These are phyloP conservation scores for Ischnura elegans DNA, from an alignment of 2,888 invertebrate genomes.

Conservation along the genomic window DNA sequence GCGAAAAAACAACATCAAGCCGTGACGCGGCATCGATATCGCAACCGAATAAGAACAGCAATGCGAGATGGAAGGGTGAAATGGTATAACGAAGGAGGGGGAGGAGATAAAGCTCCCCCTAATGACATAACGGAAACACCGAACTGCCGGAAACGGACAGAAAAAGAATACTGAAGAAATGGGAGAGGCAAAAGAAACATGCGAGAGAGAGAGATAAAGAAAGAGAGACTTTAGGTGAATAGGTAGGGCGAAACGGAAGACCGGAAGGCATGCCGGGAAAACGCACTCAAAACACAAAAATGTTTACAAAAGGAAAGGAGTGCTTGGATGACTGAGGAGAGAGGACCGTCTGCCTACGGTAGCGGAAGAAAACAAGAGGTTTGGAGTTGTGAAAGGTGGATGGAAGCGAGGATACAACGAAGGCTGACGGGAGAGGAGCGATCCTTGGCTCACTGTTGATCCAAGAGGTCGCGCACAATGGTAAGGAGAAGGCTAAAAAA, in stretches of 20 bases:
- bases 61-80: background rate
- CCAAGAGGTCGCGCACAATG: too few relatives aligned
- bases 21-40: background rate
- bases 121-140: background rate
- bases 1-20: background rate
- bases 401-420: background rate
- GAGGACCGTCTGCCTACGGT: background rate
- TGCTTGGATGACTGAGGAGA: background rate
- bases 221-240: background rate
- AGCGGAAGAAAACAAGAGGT: background rate
- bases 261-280: background rate
- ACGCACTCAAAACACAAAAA: background rate
- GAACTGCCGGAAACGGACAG: background rate
- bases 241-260: background rate
- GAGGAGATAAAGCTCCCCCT: background rate
- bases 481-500: too few relatives aligned
- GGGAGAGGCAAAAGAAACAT: slow-evolving; percentile 1
- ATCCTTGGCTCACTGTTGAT: too few relatives aligned
- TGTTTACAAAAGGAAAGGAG: slow-evolving; percentile 18
- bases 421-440: background rate
- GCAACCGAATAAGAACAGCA: background rate
- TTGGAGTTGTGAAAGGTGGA: background rate
- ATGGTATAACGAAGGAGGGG: too few relatives aligned
- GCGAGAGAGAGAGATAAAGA: background rate
- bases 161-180: too few relatives aligned